Percentiles rank a stretch among this genome's conserved stretches.
Conservation (phyloP, 2,888 invertebrate species). For the Apantesis nais region DNA sequence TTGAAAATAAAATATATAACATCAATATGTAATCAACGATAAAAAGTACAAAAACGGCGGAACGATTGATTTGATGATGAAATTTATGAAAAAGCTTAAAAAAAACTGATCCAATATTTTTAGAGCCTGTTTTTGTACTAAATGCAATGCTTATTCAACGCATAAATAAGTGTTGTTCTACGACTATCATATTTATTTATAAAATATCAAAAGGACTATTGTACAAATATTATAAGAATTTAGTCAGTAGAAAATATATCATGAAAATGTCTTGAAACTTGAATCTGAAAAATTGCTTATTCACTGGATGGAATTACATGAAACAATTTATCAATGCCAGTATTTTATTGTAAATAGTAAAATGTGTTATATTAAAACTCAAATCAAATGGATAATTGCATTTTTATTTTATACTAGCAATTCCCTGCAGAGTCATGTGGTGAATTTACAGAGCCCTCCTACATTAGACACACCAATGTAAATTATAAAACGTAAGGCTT, state of each 20-base stretch:
- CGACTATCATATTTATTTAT: conserved; percentile 46
- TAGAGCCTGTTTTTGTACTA: conserved; percentile 51
- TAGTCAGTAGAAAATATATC: conserved; percentile 53
- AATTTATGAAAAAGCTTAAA: not conserved
- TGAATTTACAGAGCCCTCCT: not conserved
- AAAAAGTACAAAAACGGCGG: conserved; percentile 47
- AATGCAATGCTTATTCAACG: conserved; percentile 43
- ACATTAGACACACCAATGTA: too few relatives aligned
- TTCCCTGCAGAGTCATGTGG: not conserved
- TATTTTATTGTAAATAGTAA: conserved; percentile 83
- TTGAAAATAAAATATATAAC: conserved; percentile 18
- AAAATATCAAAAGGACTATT: conserved; percentile 55
- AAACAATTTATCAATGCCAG: conserved; percentile 78
- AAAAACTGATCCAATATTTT: not conserved
- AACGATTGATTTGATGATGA: too few relatives aligned
- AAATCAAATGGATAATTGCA: conserved; percentile 63
- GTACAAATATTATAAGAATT: conserved; percentile 68
- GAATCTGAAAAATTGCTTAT: conserved; percentile 41
- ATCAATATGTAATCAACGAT: conserved; percentile 20
- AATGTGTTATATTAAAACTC: conserved; percentile 80
- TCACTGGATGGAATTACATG: conserved; percentile 51
- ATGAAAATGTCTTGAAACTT: conserved; percentile 45
- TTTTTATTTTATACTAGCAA: conserved; percentile 57
- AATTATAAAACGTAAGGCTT: too few relatives aligned
- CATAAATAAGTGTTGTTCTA: conserved; percentile 45